Percentiles rank a stretch among this genome's conserved stretches.
Conservation (phyloP, 1,140 invertebrate genomes). For the Lepidostoma basale region DNA sequence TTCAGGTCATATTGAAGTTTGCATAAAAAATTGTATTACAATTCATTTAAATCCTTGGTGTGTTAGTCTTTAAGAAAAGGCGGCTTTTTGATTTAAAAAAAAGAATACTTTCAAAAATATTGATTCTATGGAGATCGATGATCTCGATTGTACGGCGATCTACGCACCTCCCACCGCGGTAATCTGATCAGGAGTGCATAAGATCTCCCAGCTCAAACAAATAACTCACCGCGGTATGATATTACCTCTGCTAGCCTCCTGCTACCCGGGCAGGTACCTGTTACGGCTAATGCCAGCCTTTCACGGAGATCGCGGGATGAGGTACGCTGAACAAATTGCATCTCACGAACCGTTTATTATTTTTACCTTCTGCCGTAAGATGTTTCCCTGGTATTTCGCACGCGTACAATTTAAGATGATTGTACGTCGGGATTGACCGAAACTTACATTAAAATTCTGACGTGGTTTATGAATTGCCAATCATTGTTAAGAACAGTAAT, state of each 20-base stretch:
- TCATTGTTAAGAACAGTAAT: not conserved
- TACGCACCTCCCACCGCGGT: slow-evolving; percentile 21
- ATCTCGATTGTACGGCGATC: slow-evolving; percentile 6
- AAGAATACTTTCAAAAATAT: too few species aligned
- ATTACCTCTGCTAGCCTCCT: slow-evolving; percentile 31
- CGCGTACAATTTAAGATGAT: slow-evolving; percentile 37
- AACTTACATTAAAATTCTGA: not conserved
- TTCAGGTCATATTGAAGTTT: too few species aligned
- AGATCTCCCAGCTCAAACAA: slow-evolving; percentile 32
- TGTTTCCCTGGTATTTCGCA: slow-evolving; percentile 35
- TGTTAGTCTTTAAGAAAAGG: too few species aligned
- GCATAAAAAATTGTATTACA: too few species aligned
- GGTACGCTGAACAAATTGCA: slow-evolving; percentile 38
- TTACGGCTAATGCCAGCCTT: slow-evolving; percentile 26
- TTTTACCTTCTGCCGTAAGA: slow-evolving; percentile 27
- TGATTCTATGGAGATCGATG: too few species aligned
- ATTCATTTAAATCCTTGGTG: too few species aligned
- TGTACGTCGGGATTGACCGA: slow-evolving; percentile 17
- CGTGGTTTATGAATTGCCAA: slow-evolving; percentile 24
- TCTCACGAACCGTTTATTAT: slow-evolving; percentile 40
- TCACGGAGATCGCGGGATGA: slow-evolving; percentile 33
- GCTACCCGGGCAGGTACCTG: slow-evolving; percentile 10
- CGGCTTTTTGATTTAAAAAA: too few species aligned
- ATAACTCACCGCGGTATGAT: slow-evolving; percentile 32
- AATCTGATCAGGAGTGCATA: slow-evolving; percentile 23